These are phyloP conservation scores for Spea hammondii DNA, from an alignment of 2,797 vertebrate genomes.

Conservation along the genomic window DNA sequence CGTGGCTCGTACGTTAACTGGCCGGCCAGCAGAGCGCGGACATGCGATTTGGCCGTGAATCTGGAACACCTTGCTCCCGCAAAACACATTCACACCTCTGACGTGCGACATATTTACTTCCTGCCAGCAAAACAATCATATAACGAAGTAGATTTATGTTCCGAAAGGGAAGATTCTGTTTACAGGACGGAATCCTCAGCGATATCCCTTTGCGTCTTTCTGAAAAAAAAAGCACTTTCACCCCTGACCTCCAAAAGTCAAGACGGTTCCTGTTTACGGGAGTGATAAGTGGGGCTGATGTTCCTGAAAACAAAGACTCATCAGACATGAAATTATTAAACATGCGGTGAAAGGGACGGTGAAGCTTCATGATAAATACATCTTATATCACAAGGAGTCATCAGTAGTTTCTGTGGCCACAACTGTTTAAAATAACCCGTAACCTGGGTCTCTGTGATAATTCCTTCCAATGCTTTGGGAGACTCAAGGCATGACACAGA, in stretches of 20 bases:
- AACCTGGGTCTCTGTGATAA: too few relatives aligned
- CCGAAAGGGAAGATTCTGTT: constrained; percentile 8
- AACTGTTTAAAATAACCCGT: too few relatives aligned
- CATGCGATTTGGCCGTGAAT: not conserved
- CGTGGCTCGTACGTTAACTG: not conserved
- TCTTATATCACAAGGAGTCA: too few relatives aligned
- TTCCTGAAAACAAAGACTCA: not conserved
- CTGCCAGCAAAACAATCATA: not conserved
- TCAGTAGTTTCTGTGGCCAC: too few relatives aligned
- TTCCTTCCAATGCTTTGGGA: too few relatives aligned
- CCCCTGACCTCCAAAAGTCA: not conserved
- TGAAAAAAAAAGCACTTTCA: not conserved
- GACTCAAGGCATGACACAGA: too few relatives aligned
- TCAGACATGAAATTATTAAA: not conserved
- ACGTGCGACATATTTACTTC: constrained; percentile 28
- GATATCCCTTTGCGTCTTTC: not conserved
- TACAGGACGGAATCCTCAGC: constrained; percentile 8
- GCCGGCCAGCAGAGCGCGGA: not conserved
- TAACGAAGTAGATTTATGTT: not conserved
- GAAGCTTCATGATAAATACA: too few relatives aligned
- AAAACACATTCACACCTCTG: not conserved
- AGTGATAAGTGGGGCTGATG: not conserved
- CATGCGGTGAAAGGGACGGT: too few relatives aligned
- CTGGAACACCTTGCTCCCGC: constrained; percentile 1
- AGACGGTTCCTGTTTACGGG: constrained; percentile 32